phyloP scores from a whole-genome alignment of 2,113 vertebrate genomes.

The Pseudolaguvia tuberculata region DNA sequence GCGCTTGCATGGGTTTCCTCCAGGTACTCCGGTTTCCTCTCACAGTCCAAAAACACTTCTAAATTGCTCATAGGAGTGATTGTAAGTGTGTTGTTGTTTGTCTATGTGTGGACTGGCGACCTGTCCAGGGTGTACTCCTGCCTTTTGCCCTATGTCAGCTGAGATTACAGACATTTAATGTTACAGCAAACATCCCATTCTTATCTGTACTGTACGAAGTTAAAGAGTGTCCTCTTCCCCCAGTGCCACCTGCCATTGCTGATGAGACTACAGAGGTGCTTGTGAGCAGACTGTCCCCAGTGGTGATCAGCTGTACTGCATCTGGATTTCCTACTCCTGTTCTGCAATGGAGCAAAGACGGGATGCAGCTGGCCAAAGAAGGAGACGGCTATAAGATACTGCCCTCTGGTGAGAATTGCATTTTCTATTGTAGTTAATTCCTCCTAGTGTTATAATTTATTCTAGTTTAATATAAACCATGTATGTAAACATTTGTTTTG shows the following conservation, averaged over 20 bases:
- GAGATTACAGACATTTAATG: too few species aligned
- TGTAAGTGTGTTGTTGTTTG: too few species aligned
- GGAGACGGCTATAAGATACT: slow-evolving; percentile 80
- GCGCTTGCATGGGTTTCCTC: too few species aligned
- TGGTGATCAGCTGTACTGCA: slow-evolving; percentile 80
- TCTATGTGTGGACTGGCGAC: too few species aligned
- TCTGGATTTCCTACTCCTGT: slow-evolving; percentile 83
- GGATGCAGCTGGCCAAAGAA: slow-evolving; percentile 68
- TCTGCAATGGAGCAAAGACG: slow-evolving; percentile 87
- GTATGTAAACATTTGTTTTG: neutral
- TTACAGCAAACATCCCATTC: neutral
- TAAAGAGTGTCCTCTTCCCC: slow-evolving; percentile 9
- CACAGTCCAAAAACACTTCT: too few species aligned
- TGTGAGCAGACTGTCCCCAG: slow-evolving; percentile 78
- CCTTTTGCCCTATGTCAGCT: too few species aligned
- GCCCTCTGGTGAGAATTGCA: slow-evolving; percentile 72
- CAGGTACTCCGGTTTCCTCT: too few species aligned
- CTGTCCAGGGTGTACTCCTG: too few species aligned
- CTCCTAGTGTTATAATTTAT: neutral
- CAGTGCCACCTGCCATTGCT: slow-evolving; percentile 92
- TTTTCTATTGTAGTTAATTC: neutral
- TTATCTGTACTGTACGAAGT: neutral
- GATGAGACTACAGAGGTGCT: slow-evolving; percentile 85
- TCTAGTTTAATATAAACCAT: too few species aligned
- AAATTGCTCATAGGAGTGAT: too few species aligned